These are phyloP conservation scores for Eupithecia pulchellata DNA, from an alignment of 2,888 invertebrate genomes.

Conservation along the genomic window DNA sequence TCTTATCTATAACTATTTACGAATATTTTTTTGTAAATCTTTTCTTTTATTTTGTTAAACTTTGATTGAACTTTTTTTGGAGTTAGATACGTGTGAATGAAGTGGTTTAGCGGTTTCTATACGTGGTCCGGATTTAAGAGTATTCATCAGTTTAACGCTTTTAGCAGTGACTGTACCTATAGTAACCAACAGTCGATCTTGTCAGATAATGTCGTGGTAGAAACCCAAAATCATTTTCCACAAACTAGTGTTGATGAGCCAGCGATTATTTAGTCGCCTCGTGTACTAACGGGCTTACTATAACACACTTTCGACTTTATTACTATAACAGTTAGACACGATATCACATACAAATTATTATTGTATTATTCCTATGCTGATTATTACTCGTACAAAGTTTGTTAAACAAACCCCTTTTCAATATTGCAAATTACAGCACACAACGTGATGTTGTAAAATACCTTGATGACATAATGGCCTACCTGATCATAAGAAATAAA, in stretches of 20 bases:
- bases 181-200: not conserved
- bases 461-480: not conserved
- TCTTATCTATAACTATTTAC: not conserved
- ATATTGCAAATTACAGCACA: not conserved
- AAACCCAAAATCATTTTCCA: not conserved
- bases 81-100: not conserved
- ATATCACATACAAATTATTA: conserved; percentile 14
- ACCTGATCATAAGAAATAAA: not conserved
- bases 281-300: not conserved
- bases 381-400: conserved; percentile 3
- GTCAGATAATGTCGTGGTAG: not conserved
- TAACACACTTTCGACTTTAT: conserved; percentile 5
- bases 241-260: not conserved
- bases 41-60: no score
- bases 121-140: not conserved
- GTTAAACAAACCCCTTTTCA: conserved; percentile 9
- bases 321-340: conserved; percentile 13
- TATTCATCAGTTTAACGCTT: not conserved
- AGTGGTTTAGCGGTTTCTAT: not conserved
- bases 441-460: not conserved
- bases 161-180: not conserved
- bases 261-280: conserved; percentile 4
- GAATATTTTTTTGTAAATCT: no score
- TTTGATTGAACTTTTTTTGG: no score
- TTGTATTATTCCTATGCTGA: not conserved